These are phyloP conservation scores for Elaeidobius kamerunicus DNA, from an alignment of 2,888 invertebrate species.

Conservation along the genomic window DNA sequence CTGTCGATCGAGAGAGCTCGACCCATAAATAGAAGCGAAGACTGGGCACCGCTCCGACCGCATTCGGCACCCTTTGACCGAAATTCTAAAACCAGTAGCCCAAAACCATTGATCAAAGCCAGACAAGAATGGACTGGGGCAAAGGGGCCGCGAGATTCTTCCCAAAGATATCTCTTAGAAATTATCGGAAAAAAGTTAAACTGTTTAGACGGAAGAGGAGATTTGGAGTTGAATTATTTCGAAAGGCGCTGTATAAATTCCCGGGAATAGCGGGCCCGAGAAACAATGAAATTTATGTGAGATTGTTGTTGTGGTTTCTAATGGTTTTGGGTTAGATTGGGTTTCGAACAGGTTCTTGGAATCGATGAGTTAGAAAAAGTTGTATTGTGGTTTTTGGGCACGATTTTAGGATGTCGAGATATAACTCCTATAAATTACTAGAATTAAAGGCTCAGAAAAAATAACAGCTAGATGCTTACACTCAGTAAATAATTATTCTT, in stretches of 20 bases:
- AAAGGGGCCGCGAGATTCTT: slow-evolving; percentile 16
- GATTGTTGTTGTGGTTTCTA: neutral
- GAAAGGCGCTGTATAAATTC: slow-evolving; percentile 8
- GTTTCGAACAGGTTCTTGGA: no score
- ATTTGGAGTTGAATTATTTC: slow-evolving; percentile 9
- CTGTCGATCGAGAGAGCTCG: no score
- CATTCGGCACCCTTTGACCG: slow-evolving; percentile 18
- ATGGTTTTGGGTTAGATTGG: no score
- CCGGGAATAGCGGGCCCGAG: slow-evolving; percentile 6
- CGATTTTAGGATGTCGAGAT: no score
- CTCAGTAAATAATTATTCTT: no score
- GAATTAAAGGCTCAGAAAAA: no score
- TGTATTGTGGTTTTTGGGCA: no score
- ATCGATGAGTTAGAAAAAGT: no score
- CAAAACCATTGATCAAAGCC: slow-evolving; percentile 22
- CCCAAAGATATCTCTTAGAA: slow-evolving; percentile 19
- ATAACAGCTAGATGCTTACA: no score
- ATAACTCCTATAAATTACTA: no score
- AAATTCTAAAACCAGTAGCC: slow-evolving; percentile 23
- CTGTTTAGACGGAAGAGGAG: slow-evolving; percentile 21
- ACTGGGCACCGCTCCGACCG: slow-evolving; percentile 10
- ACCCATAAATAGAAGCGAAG: no score
- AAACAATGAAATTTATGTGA: neutral
- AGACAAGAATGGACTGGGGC: slow-evolving; percentile 18
- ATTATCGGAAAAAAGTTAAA: slow-evolving; percentile 20